A percentile compares a stretch with the other conserved stretches of the same genome.
Evolutionary conservation across 2,888 invertebrate genomes (phyloP).

Genomic region (Molanna angustata): DNA sequence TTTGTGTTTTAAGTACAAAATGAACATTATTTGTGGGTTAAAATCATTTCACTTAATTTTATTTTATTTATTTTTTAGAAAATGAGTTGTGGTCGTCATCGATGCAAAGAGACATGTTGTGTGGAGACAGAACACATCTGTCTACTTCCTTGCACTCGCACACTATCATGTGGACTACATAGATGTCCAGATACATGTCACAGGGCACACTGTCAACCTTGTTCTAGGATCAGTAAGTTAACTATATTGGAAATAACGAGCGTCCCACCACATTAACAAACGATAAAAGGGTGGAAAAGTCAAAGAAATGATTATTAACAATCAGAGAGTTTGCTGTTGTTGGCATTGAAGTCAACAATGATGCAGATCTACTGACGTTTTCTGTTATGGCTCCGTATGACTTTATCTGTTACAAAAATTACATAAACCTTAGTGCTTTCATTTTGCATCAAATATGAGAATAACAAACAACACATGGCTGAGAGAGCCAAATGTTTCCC

Average conservation of each 20-base stretch:
- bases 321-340: no score
- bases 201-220: conserved; percentile 77
- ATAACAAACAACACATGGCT: no score
- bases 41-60: background rate
- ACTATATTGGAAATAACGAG: background rate
- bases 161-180: conserved; percentile 83
- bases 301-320: no score
- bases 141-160: conserved; percentile 75
- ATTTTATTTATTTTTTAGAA: conserved; percentile 56
- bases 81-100: conserved; percentile 82
- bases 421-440: no score
- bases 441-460: no score
- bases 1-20: background rate
- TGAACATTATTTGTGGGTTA: background rate
- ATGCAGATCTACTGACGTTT: no score
- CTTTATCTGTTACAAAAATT: no score
- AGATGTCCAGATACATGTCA: conserved; percentile 89
- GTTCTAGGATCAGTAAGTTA: conserved; percentile 69
- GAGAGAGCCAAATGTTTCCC: no score
- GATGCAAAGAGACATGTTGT: conserved; percentile 88
- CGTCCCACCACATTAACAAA: no score
- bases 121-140: conserved; percentile 85
- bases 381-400: no score
- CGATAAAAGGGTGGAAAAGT: no score
- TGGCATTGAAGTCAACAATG: no score